Evolutionary conservation across 2,888 invertebrate genomes (phyloP).

Genomic region (Xylota segnis): DNA sequence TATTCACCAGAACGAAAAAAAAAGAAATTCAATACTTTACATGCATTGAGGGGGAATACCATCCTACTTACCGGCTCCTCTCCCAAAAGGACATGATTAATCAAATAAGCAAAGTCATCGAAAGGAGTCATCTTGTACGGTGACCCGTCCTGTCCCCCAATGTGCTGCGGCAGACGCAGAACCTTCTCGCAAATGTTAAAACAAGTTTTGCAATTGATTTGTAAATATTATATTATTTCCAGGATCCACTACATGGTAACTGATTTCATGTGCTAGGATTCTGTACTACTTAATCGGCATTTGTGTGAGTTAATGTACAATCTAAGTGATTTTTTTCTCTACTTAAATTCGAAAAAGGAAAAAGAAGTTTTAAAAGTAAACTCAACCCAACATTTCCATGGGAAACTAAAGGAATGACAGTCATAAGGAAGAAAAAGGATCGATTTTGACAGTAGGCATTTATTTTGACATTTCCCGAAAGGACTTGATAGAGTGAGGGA

Average conservation of each 20-base stretch:
- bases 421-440: slow-evolving; percentile 56
- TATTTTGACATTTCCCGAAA: slow-evolving; percentile 40
- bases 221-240: neutral
- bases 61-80: slow-evolving; percentile 86
- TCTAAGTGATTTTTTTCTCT: slow-evolving; percentile 4
- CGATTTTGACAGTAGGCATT: slow-evolving; percentile 59
- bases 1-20: slow-evolving; percentile 71
- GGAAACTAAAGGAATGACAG: slow-evolving; percentile 25
- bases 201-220: slow-evolving; percentile 37
- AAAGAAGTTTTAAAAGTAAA: slow-evolving; percentile 30
- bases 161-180: slow-evolving; percentile 11
- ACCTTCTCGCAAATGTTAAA: slow-evolving; percentile 34
- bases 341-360: slow-evolving; percentile 5
- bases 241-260: slow-evolving; percentile 55
- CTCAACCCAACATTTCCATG: slow-evolving; percentile 45
- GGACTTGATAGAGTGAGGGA: slow-evolving; percentile 31
- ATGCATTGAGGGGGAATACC: neutral
- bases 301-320: neutral
- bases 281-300: neutral
- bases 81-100: slow-evolving; percentile 87
- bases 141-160: slow-evolving; percentile 17
- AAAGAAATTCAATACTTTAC: slow-evolving; percentile 23
- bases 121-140: slow-evolving; percentile 85
- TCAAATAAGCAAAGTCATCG: slow-evolving; percentile 87
- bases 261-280: neutral